phyloP scores from a whole-genome alignment of 2,888 invertebrate species.

The Platycnemis pennipes region DNA sequence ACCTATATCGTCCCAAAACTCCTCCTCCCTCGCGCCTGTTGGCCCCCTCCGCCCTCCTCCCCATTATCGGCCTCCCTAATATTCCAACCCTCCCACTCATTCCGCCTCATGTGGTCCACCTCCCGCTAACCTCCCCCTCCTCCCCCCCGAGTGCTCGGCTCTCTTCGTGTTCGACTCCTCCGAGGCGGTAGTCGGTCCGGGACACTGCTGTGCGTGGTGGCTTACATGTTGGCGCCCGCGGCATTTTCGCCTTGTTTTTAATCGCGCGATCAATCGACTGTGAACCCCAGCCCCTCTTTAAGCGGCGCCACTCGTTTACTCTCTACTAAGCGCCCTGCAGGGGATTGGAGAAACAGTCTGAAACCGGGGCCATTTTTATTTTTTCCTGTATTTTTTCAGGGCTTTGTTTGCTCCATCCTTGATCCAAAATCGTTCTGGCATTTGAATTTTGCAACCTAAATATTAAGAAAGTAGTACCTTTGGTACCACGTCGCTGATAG shows the following conservation, averaged over 20 bases:
- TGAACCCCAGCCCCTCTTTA: neutral
- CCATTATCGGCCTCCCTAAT: conserved; percentile 6
- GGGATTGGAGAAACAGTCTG: neutral
- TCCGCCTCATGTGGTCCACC: too few relatives aligned
- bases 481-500: too few relatives aligned
- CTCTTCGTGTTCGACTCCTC: neutral
- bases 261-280: neutral
- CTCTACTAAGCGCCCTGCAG: neutral
- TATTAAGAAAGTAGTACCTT: neutral
- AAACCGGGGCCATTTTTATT: neutral
- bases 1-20: neutral
- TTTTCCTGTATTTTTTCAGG: neutral
- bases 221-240: neutral
- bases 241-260: conserved; percentile 16
- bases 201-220: neutral
- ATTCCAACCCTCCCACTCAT: neutral
- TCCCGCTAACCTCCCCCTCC: neutral
- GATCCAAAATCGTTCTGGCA: neutral
- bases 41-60: neutral
- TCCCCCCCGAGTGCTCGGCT: neutral
- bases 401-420: neutral
- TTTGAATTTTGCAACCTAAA: neutral
- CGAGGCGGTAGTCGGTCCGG: neutral
- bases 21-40: neutral
- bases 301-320: neutral